Base-by-base conservation (phyloP, 2,797 vertebrate species). In the Pogoniulus pusillus region DNA sequence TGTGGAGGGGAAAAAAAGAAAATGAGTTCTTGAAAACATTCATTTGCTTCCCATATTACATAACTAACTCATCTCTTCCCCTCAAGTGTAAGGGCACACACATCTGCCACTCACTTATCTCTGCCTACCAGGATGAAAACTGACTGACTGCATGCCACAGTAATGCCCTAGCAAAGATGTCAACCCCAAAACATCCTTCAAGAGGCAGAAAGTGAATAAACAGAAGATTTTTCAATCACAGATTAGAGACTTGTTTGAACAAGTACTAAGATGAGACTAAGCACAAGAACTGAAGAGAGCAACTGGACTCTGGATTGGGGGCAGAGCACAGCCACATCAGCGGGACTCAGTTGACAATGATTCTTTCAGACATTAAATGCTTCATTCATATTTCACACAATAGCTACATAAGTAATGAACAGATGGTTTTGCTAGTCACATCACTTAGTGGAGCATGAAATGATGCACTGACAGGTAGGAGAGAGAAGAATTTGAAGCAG, bases 371-470 rank as follows among this genome's bases (percentile, higher is more conserved):
- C 74, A 89, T 64, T 79, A 90, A 85, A 95, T 87, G 75, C 91
- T 96, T 93, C 85, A 95, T 96, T 96, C 90, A 89, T 82, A 92
- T 93, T 92, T 90, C 88, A 93, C 92, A 96, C 89, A 94, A 91
- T 94, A 86, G 87, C 90, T 93, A 93, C 84, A 92, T 89, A 84
- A 94, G 85, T 92, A 94, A 91, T 83, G 96, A 96, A 85, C 96
- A 96, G 95, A 96, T 96, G 96, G 95, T 87, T 94, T 95, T 95
- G 85, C 81, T 93, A 89, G 83, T 93, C 3, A 2, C 80, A 93
- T 77, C 93, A 96, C 86, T 96, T 91, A 94, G 79, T 91, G 82
- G 84, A 96, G 93, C 96, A 94, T 94, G 91, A 95, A 94, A 94
- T 93, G 94, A 96, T 93, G 89, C 94, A 93, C 89, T 94, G 96